Percentiles rank a stretch among this genome's conserved stretches.
Evolutionary conservation across 2,797 vertebrate species (phyloP).

Genomic region (Crocodylus rhombifer): DNA sequence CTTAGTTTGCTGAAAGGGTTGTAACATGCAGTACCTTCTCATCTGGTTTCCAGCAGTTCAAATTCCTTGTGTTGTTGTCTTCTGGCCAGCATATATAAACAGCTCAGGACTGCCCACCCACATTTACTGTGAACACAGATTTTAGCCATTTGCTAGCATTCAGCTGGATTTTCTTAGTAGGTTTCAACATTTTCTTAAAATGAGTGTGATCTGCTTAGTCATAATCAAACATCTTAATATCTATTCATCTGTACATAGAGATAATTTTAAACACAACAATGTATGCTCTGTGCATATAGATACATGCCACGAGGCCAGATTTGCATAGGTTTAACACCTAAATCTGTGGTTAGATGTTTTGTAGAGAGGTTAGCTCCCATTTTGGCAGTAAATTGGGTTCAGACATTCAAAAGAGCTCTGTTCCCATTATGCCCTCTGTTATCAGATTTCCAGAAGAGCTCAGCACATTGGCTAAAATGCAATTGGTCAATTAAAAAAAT

Average conservation of each 20-base stretch:
- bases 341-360: neutral
- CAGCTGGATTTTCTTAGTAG: constrained; percentile 59
- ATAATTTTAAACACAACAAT: neutral
- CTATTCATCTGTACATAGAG: constrained; percentile 42
- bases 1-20: neutral
- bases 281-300: neutral
- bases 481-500: neutral
- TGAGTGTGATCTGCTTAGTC: constrained; percentile 55
- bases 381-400: neutral
- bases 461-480: neutral
- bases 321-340: fast-evolving
- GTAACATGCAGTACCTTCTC: constrained; percentile 61
- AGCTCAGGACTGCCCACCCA: constrained; percentile 67
- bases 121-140: constrained; percentile 54
- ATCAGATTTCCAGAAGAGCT: neutral
- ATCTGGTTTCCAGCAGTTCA: constrained; percentile 79
- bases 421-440: too few relatives aligned
- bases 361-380: neutral
- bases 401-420: neutral
- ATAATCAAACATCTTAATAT: constrained; percentile 59
- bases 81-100: constrained; percentile 75
- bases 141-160: constrained; percentile 66
- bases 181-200: constrained; percentile 70
- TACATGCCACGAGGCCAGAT: fast-evolving
- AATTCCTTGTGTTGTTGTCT: constrained; percentile 61